Percentiles rank a stretch among this genome's conserved stretches.
Evolutionary conservation across 2,888 invertebrate species (phyloP).

Genomic region (Trimorus sp.): DNA sequence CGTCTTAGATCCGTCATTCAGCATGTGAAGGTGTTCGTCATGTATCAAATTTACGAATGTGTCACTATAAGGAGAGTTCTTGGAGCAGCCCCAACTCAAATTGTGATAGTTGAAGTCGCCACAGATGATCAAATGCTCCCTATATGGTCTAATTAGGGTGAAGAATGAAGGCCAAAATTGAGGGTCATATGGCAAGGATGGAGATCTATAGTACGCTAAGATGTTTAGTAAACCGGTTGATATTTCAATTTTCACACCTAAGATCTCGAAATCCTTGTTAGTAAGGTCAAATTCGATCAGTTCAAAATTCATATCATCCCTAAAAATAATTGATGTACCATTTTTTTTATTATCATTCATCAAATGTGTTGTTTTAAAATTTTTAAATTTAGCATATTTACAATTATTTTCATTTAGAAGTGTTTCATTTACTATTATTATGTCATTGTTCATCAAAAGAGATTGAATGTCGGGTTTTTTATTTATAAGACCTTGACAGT

Average conservation of each 20-base stretch:
- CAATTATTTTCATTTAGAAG: not conserved
- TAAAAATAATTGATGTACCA: conserved; percentile 22
- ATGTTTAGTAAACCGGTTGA: not conserved
- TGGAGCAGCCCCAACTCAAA: not conserved
- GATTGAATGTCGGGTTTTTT: not conserved
- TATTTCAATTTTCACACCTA: not conserved
- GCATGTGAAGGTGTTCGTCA: not conserved
- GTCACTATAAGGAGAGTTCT: not conserved
- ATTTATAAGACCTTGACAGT: not conserved
- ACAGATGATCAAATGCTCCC: conserved; percentile 2
- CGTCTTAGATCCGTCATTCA: conserved; percentile 8
- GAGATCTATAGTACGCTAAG: conserved; percentile 7
- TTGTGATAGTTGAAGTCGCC: conserved; percentile 17
- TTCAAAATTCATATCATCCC: conserved; percentile 6
- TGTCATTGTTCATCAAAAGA: not conserved
- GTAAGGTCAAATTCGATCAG: not conserved
- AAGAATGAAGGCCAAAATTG: conserved; percentile 4
- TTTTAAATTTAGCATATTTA: not conserved
- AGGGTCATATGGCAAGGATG: not conserved
- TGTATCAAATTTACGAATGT: not conserved
- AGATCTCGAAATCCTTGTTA: conserved; percentile 3
- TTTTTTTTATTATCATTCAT: conserved; percentile 2
- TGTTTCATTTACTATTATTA: conserved; percentile 2
- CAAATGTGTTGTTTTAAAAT: not conserved
- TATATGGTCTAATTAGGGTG: not conserved